phyloP scores from a whole-genome alignment of 2,888 invertebrate species.

The Deladenus siricidicola region DNA sequence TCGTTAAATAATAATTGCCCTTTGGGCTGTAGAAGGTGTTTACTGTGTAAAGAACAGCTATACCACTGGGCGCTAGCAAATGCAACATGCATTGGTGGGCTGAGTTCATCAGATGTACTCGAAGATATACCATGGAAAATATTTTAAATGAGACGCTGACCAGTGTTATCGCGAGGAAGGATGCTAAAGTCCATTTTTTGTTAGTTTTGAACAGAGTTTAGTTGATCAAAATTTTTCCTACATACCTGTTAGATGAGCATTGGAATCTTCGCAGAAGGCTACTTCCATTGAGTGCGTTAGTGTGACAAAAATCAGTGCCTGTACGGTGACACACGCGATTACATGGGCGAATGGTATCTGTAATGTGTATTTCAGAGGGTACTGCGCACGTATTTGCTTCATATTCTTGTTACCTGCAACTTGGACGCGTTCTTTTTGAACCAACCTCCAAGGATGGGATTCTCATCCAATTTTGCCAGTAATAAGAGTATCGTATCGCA shows the following conservation, averaged over 20 bases:
- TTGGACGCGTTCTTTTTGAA: background rate
- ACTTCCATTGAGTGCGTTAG: conserved; percentile 14
- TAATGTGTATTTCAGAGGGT: background rate
- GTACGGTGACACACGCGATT: conserved; percentile 10
- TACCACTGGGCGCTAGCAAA: background rate
- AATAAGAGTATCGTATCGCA: conserved; percentile 14
- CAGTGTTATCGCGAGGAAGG: background rate
- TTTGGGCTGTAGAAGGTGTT: background rate
- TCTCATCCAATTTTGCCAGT: background rate
- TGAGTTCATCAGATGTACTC: background rate
- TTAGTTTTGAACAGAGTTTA: too few relatives aligned
- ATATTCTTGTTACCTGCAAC: background rate
- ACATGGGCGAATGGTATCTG: background rate
- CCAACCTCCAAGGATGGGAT: background rate
- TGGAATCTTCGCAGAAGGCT: conserved; percentile 10
- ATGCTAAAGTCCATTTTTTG: background rate
- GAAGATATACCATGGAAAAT: background rate
- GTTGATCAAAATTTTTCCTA: background rate
- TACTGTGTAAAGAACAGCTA: background rate
- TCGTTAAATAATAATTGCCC: background rate
- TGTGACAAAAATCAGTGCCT: conserved; percentile 18
- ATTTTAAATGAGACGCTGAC: background rate
- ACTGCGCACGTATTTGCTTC: background rate
- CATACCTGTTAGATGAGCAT: background rate
- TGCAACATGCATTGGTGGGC: background rate